A percentile compares a stretch with the other conserved stretches of the same genome.
phyloP scores from a whole-genome alignment of 2,888 invertebrate species.

The Subacronicta megacephala region DNA sequence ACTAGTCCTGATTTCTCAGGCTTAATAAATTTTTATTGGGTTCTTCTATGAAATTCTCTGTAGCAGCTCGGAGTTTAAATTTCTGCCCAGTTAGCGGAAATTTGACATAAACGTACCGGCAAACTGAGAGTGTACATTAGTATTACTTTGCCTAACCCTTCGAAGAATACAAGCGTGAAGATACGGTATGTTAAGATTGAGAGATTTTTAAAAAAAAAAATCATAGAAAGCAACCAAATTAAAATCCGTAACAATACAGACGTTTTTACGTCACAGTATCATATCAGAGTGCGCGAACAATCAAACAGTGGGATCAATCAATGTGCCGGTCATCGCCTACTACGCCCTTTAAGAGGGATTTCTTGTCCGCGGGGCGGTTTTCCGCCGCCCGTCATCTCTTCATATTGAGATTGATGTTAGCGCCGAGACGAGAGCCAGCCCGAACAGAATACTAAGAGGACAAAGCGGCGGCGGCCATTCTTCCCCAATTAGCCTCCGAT shows the following conservation, averaged over 20 bases:
- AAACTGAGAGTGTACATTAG: too few relatives aligned
- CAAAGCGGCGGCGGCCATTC: conserved; percentile 73
- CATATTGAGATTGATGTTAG: conserved; percentile 88
- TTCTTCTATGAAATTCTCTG: too few relatives aligned
- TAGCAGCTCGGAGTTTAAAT: too few relatives aligned
- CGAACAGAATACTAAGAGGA: conserved; percentile 85
- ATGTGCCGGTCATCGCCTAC: conserved; percentile 67
- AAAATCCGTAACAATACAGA: neutral
- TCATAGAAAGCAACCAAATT: neutral
- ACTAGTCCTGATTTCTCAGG: too few relatives aligned
- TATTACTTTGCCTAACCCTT: too few relatives aligned
- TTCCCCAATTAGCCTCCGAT: conserved; percentile 85
- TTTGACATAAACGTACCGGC: too few relatives aligned
- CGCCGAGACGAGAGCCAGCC: conserved; percentile 72
- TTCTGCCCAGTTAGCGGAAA: too few relatives aligned
- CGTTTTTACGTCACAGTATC: conserved; percentile 4
- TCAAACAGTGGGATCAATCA: conserved; percentile 77
- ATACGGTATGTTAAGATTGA: too few relatives aligned
- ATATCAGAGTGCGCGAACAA: conserved; percentile 53
- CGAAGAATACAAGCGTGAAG: too few relatives aligned
- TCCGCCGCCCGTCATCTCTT: conserved; percentile 84
- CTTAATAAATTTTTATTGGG: too few relatives aligned
- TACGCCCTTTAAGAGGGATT: conserved; percentile 83
- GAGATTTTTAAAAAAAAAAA: too few relatives aligned
- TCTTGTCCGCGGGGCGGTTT: conserved; percentile 81